These are phyloP conservation scores for Pimephales promelas DNA, from an alignment of 2,113 vertebrate genomes.

Conservation along the genomic window DNA sequence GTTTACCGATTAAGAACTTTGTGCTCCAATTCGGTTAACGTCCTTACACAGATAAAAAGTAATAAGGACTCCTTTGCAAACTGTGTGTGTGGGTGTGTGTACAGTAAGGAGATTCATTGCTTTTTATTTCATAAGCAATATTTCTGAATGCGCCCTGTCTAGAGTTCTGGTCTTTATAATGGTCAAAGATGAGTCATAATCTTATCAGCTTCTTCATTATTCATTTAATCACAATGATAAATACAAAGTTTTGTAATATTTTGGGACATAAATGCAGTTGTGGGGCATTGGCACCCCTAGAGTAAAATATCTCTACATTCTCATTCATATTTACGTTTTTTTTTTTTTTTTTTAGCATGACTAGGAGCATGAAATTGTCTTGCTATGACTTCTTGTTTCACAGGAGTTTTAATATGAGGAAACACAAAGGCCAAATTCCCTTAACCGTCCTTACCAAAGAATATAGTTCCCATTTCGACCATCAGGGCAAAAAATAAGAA, in stretches of 20 bases:
- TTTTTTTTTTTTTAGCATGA: too few species aligned
- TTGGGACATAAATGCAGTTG: background rate
- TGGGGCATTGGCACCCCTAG: too few species aligned
- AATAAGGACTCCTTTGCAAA: constrained; percentile 15
- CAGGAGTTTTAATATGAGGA: too few species aligned
- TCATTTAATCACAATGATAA: background rate
- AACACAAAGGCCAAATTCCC: too few species aligned
- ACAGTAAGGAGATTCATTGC: constrained; percentile 16
- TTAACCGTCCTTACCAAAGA: too few species aligned
- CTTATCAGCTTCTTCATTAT: background rate
- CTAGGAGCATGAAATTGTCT: too few species aligned
- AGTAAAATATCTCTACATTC: too few species aligned
- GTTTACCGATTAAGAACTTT: constrained; percentile 41
- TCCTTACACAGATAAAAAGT: constrained; percentile 26
- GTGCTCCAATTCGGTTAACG: constrained; percentile 22
- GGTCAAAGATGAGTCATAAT: background rate
- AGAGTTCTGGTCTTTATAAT: background rate
- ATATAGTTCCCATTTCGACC: too few species aligned
- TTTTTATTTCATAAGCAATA: constrained; percentile 21
- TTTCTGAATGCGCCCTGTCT: background rate
- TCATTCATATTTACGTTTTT: too few species aligned
- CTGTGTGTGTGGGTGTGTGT: too few species aligned
- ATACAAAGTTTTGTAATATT: background rate
- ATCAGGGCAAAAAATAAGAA: too few species aligned
- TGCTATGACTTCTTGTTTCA: too few species aligned